Base-by-base conservation (phyloP, 2,113 vertebrate species). In the Numenius arquata region DNA sequence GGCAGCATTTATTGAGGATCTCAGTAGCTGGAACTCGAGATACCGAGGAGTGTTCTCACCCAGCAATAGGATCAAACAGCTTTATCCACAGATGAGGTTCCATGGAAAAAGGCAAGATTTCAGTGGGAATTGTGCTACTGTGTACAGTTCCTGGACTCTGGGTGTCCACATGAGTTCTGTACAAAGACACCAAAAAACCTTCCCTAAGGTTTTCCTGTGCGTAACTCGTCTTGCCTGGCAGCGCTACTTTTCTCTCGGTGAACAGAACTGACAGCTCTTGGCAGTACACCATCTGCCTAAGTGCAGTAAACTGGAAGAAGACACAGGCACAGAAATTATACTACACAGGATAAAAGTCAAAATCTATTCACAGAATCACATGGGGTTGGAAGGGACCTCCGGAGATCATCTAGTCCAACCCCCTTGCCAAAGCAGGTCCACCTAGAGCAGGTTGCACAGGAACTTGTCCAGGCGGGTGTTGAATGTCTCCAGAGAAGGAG, bases 161-260 rank as follows among this genome's bases (percentile, higher is more conserved):
- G 11, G 29, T 3, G 6, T 15, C 32, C 2, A 0, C 10, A 2
- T 1, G 2, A 81, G 29, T 41, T 87, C 23, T 65, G 62, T 9
- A 7, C 8, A 10, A 43, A 50, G 32, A 72, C 11, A 93, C 3
- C 23, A 66, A 76, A 70, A 85, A 26, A 5, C 15, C 17, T 66
- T 26, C 10, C 52, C 45, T n/a, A 36, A 56, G 53, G 13, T 32
- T 76, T 67, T 78, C 13, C 18, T 53, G 29, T 16, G n/a, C 0
- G 0, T 34, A 73, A 45, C 14, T 81, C 45, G 38, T 73, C 43
- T 47, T 74, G 38, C 47, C 67, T 55, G n/a, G n/a, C 41, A 47
- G 13, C 4, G 25, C 34, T 36, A 13, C n/a, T 75, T 71, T 52
- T 36, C 55, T 43, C 40, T 52, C 5, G 1, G 20, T 23, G 53